Conservation (phyloP, 2,888 invertebrate species). For the Keiferia lycopersicella region DNA sequence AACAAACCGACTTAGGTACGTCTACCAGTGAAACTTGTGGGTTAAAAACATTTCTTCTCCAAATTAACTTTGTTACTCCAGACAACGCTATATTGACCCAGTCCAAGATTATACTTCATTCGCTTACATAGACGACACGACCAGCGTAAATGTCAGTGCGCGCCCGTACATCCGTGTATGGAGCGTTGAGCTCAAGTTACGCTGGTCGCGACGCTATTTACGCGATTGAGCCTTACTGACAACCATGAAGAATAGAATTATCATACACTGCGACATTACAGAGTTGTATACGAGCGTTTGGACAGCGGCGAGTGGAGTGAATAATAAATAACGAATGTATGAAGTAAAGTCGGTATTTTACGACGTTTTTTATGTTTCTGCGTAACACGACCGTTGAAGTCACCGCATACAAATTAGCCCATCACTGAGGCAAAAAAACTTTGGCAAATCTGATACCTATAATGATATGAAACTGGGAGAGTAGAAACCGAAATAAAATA, state of each 20-base stretch:
- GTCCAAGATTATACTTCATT: neutral
- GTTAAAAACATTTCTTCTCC: neutral
- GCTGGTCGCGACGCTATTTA: too few relatives aligned
- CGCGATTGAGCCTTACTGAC: too few relatives aligned
- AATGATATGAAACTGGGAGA: neutral
- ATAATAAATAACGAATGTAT: slow-evolving; percentile 43
- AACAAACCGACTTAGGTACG: too few relatives aligned
- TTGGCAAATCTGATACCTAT: neutral
- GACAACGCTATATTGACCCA: neutral
- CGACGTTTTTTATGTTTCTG: slow-evolving; percentile 51
- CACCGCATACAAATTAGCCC: slow-evolving; percentile 46
- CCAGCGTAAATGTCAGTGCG: too few relatives aligned
- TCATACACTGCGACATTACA: slow-evolving; percentile 14
- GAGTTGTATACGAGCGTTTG: slow-evolving; percentile 8
- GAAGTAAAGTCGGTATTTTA: slow-evolving; percentile 51
- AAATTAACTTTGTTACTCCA: neutral
- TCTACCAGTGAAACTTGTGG: too few relatives aligned
- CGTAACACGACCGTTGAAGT: slow-evolving; percentile 41
- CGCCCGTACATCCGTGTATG: too few relatives aligned
- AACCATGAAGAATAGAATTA: slow-evolving; percentile 15
- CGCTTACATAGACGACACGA: too few relatives aligned
- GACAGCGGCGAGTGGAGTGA: slow-evolving; percentile 17
- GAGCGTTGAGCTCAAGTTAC: too few relatives aligned
- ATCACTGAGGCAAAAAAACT: slow-evolving; percentile 17
- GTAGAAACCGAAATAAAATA: neutral